Evolutionary conservation across 2,113 vertebrate species (phyloP), one percentile per base, ranked within the genome.

Genomic region (Heterochromis multidens): DNA sequence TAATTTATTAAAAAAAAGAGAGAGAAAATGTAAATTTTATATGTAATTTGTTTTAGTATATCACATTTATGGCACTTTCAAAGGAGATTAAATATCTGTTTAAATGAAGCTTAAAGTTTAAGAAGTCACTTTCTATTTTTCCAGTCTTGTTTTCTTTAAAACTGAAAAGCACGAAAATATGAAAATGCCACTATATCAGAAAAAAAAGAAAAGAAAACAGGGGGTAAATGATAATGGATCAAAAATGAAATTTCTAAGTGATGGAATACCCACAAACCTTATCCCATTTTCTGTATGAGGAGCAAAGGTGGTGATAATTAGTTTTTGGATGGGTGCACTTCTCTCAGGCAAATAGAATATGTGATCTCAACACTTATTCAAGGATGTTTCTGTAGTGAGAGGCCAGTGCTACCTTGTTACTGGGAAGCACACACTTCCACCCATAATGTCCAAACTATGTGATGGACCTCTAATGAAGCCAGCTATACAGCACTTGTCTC

Each of bases 291-390:
- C 46, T 59, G 74, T 74, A 54, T 23, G 58, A 83, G 79, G 19
- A 79, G 72, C 77, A 86, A 67, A 74, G 49, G 79, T 90, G 90
- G 81, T 33, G 80, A 56, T 91, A 87, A 93, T 90, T 88, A 46
- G 25, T 93, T 94, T 88, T 89, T 59, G 35, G 80, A 85, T 80
- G 54, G 85, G 35, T 70, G 60, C 70, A 59, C 77, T 80, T 88
- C 85, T 80, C 93, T 52, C 80, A 76, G 90, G 79, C 85, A 56
- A 33, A 81, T 37, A 70, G 49, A 94, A 92, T 87, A 76, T 85
- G 82, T 82, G 84, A 81, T 70, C 56, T 83, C 84, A 61, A 77
- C 79, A 90, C 82, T 59, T 88, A 65, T 89, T 59, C 57, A 2
- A 79, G 61, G 57, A 62, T 88, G 77, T 86, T 86, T 67, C 49